A percentile compares a stretch with the other conserved stretches of the same genome.
phyloP scores from a whole-genome alignment of 2,888 invertebrate genomes.

The Rhodophaea formosa region DNA sequence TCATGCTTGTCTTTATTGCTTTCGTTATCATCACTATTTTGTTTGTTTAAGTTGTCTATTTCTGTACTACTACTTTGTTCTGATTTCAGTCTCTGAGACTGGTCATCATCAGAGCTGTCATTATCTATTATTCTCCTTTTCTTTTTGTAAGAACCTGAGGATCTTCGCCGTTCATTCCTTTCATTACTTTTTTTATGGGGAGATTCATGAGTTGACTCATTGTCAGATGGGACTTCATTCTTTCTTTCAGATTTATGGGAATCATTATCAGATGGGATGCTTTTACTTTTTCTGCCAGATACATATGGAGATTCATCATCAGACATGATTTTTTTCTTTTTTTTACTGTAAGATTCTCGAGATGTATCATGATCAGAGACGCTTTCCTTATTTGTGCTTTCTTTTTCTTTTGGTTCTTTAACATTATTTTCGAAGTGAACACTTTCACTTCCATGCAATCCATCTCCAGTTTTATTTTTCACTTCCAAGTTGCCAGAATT shows the following conservation, averaged over 20 bases:
- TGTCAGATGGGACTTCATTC: background rate
- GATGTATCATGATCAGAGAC: background rate
- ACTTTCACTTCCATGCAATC: background rate
- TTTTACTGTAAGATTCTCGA: background rate
- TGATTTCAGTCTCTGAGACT: slow-evolving; percentile 17
- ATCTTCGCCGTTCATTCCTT: background rate
- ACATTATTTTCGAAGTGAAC: background rate
- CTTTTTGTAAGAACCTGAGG: background rate
- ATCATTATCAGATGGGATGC: background rate
- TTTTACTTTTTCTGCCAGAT: background rate
- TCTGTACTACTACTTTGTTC: slow-evolving; percentile 15
- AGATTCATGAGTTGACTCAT: background rate
- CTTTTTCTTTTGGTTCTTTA: background rate
- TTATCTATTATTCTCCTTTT: slow-evolving; percentile 28
- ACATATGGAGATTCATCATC: background rate
- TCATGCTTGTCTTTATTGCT: slow-evolving; percentile 1
- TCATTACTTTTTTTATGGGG: background rate
- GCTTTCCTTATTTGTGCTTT: background rate
- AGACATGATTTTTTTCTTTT: background rate
- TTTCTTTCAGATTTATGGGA: background rate
- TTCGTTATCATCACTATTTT: slow-evolving; percentile 10
- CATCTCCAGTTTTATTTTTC: no score
- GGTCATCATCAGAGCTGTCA: slow-evolving; percentile 41
- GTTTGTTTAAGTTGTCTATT: slow-evolving; percentile 15
- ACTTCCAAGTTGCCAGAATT: background rate